Evolutionary conservation across 1,140 invertebrate genomes (phyloP).

Genomic region (Colletes gigas): DNA sequence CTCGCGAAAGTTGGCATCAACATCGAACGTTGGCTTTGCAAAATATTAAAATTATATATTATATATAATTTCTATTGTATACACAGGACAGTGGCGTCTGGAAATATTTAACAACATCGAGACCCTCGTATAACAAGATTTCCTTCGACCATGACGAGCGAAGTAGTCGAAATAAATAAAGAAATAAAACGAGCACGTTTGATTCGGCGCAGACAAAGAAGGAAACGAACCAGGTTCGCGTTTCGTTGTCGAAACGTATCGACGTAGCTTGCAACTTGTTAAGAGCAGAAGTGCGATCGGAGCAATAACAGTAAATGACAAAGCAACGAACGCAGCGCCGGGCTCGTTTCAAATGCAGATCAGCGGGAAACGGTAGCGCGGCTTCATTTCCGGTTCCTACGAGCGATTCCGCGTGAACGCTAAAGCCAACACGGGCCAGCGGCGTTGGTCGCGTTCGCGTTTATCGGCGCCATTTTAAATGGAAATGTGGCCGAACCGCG

Average conservation of each 20-base stretch:
- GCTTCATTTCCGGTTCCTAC: slow-evolving; percentile 54
- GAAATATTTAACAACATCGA: too few relatives aligned
- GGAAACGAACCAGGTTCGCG: neutral
- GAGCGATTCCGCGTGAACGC: slow-evolving; percentile 50
- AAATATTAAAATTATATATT: too few relatives aligned
- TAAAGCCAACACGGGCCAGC: slow-evolving; percentile 48
- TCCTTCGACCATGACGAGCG: too few relatives aligned
- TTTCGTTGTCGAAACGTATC: neutral
- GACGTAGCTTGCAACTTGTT: slow-evolving; percentile 8
- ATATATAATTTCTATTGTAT: too few relatives aligned
- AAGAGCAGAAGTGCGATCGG: neutral
- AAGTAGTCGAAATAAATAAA: too few relatives aligned
- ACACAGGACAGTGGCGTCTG: too few relatives aligned
- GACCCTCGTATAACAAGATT: too few relatives aligned
- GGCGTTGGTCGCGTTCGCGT: slow-evolving; percentile 33
- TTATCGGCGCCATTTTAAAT: slow-evolving; percentile 57
- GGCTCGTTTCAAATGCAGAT: slow-evolving; percentile 57
- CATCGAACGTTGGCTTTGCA: too few relatives aligned
- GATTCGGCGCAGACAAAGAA: too few relatives aligned
- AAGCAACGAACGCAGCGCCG: slow-evolving; percentile 41
- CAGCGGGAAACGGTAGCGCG: slow-evolving; percentile 42
- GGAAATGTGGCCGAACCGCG: slow-evolving; percentile 44
- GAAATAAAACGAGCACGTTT: too few relatives aligned
- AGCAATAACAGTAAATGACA: slow-evolving; percentile 53
- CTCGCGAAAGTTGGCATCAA: too few relatives aligned